Conservation (phyloP, 2,797 vertebrate genomes). For the Onychomys torridus region DNA sequence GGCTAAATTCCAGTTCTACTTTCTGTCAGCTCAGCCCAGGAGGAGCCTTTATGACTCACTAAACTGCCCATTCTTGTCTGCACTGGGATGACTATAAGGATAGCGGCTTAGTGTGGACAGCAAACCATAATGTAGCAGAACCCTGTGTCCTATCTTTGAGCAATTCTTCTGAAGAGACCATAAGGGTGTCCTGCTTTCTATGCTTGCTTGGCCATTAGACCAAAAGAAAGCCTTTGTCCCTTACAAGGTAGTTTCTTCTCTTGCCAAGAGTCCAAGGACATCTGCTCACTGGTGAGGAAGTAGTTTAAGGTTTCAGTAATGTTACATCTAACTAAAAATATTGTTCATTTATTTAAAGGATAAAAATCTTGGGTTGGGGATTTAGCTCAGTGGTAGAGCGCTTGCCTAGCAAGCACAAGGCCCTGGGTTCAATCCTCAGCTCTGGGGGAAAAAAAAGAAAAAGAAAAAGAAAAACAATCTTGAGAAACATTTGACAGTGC, state of each 20-base stretch:
- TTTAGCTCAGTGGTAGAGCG: no score
- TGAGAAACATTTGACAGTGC: slow-evolving; percentile 15
- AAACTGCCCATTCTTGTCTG: background rate
- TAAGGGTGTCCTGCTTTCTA: background rate
- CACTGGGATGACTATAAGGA: background rate
- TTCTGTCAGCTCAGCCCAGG: background rate
- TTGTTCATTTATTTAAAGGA: background rate
- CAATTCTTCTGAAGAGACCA: background rate
- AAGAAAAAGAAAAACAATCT: no score
- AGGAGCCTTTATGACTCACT: slow-evolving; percentile 21
- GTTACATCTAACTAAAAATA: background rate
- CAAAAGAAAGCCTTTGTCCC: background rate
- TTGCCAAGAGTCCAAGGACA: background rate
- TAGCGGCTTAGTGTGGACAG: background rate
- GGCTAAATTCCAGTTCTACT: background rate
- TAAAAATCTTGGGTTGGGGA: no score
- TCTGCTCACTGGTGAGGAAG: background rate
- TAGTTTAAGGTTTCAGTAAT: background rate
- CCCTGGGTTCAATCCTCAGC: no score
- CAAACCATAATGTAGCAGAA: background rate
- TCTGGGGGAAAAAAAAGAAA: no score
- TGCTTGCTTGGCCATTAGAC: background rate
- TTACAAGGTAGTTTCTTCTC: background rate
- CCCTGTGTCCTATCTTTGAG: background rate
- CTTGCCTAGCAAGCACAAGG: no score